Evolutionary conservation across 2,797 vertebrate species (phyloP).

Genomic region (Ptychadena robeensis): DNA sequence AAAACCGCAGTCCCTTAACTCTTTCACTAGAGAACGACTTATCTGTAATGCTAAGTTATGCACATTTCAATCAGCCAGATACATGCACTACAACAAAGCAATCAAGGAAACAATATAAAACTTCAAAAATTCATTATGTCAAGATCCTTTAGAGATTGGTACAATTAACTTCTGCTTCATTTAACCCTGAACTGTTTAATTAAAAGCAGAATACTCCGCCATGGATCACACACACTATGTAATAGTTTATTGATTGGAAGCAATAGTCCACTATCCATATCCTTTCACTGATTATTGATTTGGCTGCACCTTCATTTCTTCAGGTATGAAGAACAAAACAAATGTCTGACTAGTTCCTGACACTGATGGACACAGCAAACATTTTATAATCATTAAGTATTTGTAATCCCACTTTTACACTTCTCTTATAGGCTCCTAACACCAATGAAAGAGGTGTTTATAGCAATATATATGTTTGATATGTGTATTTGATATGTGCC

Average conservation of each 20-base stretch:
- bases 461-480: too few relatives aligned
- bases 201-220: background rate
- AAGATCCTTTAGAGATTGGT: constrained; percentile 40
- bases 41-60: constrained; percentile 45
- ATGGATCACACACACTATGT: constrained; percentile 1
- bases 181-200: constrained; percentile 21
- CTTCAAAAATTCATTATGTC: constrained; percentile 35
- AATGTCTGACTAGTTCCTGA: background rate
- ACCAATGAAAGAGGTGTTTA: too few relatives aligned
- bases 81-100: constrained; percentile 37
- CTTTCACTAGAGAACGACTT: constrained; percentile 23
- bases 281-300: background rate
- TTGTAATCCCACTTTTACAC: too few relatives aligned
- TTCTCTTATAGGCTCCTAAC: too few relatives aligned
- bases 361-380: too few relatives aligned
- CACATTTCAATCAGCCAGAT: constrained; percentile 54
- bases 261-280: background rate
- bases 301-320: background rate
- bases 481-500: too few relatives aligned
- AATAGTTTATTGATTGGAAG: background rate
- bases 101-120: constrained; percentile 55
- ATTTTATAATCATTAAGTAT: too few relatives aligned
- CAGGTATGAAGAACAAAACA: background rate
- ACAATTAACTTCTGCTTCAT: constrained; percentile 30
- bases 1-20: constrained; percentile 13